These are phyloP conservation scores for Hybognathus amarus DNA, from an alignment of 2,797 vertebrate species.

Conservation along the genomic window DNA sequence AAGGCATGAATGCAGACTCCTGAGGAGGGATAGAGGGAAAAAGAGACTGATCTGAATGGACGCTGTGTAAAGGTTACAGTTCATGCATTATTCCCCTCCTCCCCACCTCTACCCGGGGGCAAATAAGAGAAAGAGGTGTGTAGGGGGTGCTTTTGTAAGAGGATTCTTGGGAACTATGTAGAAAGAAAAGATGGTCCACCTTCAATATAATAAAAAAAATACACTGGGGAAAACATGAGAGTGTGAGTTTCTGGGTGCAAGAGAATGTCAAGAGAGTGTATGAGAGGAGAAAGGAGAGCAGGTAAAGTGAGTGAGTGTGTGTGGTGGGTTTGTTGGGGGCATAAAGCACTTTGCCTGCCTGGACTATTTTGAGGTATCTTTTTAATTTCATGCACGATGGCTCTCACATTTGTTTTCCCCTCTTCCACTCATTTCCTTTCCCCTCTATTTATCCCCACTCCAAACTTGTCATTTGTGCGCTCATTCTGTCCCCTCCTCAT, in stretches of 20 bases:
- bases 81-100: slow-evolving; percentile 66
- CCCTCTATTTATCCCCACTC: slow-evolving; percentile 50
- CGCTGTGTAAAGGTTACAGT: slow-evolving; percentile 76
- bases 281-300: slow-evolving; percentile 13
- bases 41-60: slow-evolving; percentile 72
- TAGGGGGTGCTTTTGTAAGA: slow-evolving; percentile 53
- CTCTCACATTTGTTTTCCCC: slow-evolving; percentile 72
- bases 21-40: slow-evolving; percentile 41
- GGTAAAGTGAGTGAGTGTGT: slow-evolving; percentile 56
- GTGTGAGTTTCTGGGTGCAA: slow-evolving; percentile 32
- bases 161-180: slow-evolving; percentile 44
- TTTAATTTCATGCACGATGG: slow-evolving; percentile 78
- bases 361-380: slow-evolving; percentile 73
- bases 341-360: slow-evolving; percentile 52
- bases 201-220: slow-evolving; percentile 28
- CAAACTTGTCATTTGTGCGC: slow-evolving; percentile 51
- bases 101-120: slow-evolving; percentile 37
- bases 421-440: slow-evolving; percentile 57
- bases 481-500: slow-evolving; percentile 12
- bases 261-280: slow-evolving; percentile 45
- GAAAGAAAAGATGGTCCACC: slow-evolving; percentile 53
- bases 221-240: slow-evolving; percentile 15
- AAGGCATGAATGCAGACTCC: slow-evolving; percentile 34
- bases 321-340: slow-evolving; percentile 46
- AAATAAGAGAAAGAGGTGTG: slow-evolving; percentile 58